Evolutionary conservation across 2,888 invertebrate genomes (phyloP).

Genomic region (Chydorus sphaericus): DNA sequence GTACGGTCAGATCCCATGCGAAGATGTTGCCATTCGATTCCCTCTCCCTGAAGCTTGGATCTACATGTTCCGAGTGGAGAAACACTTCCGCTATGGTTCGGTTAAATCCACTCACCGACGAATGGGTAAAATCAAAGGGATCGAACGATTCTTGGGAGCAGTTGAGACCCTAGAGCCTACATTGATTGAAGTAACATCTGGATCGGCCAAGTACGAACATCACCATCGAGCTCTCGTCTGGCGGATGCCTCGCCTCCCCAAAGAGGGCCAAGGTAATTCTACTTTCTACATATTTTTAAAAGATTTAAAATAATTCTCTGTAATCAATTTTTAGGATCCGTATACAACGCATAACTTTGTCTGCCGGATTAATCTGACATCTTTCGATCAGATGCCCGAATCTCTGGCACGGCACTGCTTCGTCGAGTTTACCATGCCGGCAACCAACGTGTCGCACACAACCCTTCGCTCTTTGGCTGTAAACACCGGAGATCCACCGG

Average conservation of each 20-base stretch:
- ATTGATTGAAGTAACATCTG: slow-evolving; percentile 88
- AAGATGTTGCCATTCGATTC: slow-evolving; percentile 89
- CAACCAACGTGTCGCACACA: slow-evolving; percentile 83
- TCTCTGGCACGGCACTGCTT: slow-evolving; percentile 72
- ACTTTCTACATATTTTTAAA: background rate
- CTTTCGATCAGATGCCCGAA: slow-evolving; percentile 93
- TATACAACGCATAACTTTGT: slow-evolving; percentile 95
- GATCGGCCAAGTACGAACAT: slow-evolving; percentile 97
- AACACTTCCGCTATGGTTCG: slow-evolving; percentile 94
- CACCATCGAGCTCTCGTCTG: slow-evolving; percentile 94
- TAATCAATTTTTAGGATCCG: no score
- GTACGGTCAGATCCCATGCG: slow-evolving; percentile 89
- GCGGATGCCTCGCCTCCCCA: slow-evolving; percentile 93
- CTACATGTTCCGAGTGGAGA: slow-evolving; percentile 94
- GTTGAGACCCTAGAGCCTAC: slow-evolving; percentile 81
- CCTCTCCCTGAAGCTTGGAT: slow-evolving; percentile 99
- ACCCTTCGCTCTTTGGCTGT: slow-evolving; percentile 88
- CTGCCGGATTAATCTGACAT: slow-evolving; percentile 85
- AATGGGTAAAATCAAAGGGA: slow-evolving; percentile 83
- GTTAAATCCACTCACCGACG: slow-evolving; percentile 77
- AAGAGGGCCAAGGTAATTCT: slow-evolving; percentile 84
- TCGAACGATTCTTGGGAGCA: slow-evolving; percentile 78
- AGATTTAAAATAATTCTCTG: no score
- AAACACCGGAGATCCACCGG: slow-evolving; percentile 63
- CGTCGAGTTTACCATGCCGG: slow-evolving; percentile 98